Base-by-base conservation (phyloP, 2,888 invertebrate species). In the Dryocosmus kuriphilus region DNA sequence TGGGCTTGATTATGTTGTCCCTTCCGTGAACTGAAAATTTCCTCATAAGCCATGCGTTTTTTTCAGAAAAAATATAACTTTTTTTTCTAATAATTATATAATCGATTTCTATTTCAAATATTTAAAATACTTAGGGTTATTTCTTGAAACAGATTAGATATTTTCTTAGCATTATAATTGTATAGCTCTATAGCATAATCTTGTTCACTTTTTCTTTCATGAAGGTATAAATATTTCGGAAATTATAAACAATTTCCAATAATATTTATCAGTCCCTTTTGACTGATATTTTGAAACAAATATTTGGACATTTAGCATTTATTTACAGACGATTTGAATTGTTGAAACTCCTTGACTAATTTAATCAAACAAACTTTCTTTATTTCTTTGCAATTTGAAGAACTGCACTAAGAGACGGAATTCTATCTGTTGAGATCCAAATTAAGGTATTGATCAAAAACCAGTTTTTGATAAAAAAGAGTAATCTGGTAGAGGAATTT, bases 1-100 rank as follows among this genome's bases (percentile, higher is more conserved):
- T 16, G 30, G 30, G 9, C 30, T 30, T 71, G 71, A 71, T 51
- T 71, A 71, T 55, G 71, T 55, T 71, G 51, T 51, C 51, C 51
- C 71, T 71, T 51, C 71, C 71, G 30, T 71, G 71, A 71, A 71
- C 27, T 55, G 71, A 30, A 30, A 71, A 51, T 71, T 71, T 51
- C 71, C 27, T 46, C 71, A 51, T 71, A 67, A 27, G 65, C 65
- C 11, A 27, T 19, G 27, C 11, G n/a, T 67, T n/a, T n/a, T 51
- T 14, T 19, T 22, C 19, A 51, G 71, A 46, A 67, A 41, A 67
- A 67, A 46, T 46, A 67, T 71, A 51, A 71, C 14, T 27, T 27
- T 60, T 60, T 1, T 60, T 22, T 60, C 6, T 1, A 4, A 60
- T 60, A 60, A 14, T 41, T 41, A 5, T 41, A 5, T 16, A 41